Evolutionary conservation across 2,888 invertebrate species (phyloP).

Genomic region (Lumbricus terrestris): DNA sequence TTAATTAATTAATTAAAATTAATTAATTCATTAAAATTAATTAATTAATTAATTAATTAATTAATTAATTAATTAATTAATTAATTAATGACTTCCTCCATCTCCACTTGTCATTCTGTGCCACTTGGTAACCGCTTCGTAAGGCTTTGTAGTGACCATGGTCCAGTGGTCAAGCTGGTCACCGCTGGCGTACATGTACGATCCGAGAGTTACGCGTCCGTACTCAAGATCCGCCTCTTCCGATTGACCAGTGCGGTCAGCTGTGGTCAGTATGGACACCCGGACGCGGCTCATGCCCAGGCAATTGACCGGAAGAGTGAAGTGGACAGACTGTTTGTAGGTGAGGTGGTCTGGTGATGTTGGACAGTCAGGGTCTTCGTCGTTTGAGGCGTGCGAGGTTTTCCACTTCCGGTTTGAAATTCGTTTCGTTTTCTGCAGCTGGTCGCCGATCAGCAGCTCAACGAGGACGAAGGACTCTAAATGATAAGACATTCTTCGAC

Average conservation of each 20-base stretch:
- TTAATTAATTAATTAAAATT: too few species aligned
- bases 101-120: neutral
- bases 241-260: too few species aligned
- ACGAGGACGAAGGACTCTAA: neutral
- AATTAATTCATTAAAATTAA: too few species aligned
- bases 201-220: neutral
- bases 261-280: neutral
- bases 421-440: neutral
- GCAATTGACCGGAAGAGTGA: neutral
- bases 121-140: neutral
- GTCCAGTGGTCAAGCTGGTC: conserved; percentile 9
- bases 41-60: too few species aligned
- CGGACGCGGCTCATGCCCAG: neutral
- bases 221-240: neutral
- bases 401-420: neutral
- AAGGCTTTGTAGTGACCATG: neutral
- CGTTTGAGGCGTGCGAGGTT: neutral
- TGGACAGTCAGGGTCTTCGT: neutral
- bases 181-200: neutral
- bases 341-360: neutral
- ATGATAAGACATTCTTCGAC: too few species aligned
- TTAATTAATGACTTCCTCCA: too few species aligned
- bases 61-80: too few species aligned
- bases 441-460: neutral
- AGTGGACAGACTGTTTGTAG: neutral